A percentile compares a stretch with the other conserved stretches of the same genome.
These are phyloP conservation scores for Esperia sulphurella DNA, from an alignment of 2,888 invertebrate genomes.

Conservation along the genomic window DNA sequence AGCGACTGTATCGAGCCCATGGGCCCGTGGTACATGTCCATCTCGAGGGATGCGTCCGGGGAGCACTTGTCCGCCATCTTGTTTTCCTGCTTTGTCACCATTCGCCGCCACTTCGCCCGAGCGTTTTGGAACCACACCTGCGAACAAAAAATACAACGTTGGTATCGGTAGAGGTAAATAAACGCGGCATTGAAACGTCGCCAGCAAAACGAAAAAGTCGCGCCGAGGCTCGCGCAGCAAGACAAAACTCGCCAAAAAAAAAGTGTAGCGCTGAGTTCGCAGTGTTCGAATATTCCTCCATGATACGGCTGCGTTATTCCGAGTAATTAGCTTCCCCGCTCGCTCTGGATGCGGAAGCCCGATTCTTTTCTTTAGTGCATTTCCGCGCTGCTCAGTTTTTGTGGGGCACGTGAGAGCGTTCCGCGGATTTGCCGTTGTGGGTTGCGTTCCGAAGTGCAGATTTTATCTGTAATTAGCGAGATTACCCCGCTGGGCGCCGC, in stretches of 20 bases:
- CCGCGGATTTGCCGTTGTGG: conserved; percentile 41
- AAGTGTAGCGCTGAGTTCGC: conserved; percentile 19
- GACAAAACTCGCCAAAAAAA: conserved; percentile 22
- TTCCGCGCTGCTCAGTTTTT: conserved; percentile 31
- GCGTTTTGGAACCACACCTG: conserved; percentile 98
- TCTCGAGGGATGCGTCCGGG: conserved; percentile 81
- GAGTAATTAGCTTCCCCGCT: conserved; percentile 31
- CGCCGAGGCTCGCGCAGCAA: conserved; percentile 32
- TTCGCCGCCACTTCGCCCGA: conserved; percentile 94
- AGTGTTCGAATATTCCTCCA: conserved; percentile 27
- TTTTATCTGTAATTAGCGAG: conserved; percentile 63
- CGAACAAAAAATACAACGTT: conserved; percentile 58
- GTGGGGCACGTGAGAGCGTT: conserved; percentile 47
- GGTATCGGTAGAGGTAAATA: conserved; percentile 37
- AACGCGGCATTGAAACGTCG: conserved; percentile 32
- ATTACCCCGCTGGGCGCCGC: conserved; percentile 34
- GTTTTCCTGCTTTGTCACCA: conserved; percentile 90
- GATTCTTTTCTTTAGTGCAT: conserved; percentile 34
- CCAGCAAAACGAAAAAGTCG: conserved; percentile 42
- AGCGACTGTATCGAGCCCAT: conserved; percentile 83
- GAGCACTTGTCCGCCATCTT: conserved; percentile 86
- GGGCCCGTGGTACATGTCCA: conserved; percentile 82
- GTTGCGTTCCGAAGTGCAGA: conserved; percentile 47
- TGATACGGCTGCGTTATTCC: conserved; percentile 21
- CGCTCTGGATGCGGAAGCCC: conserved; percentile 41